Evolutionary conservation across 2,113 vertebrate genomes (phyloP), one percentile per base, ranked within the genome.

Genomic region (Anguilla rostrata): DNA sequence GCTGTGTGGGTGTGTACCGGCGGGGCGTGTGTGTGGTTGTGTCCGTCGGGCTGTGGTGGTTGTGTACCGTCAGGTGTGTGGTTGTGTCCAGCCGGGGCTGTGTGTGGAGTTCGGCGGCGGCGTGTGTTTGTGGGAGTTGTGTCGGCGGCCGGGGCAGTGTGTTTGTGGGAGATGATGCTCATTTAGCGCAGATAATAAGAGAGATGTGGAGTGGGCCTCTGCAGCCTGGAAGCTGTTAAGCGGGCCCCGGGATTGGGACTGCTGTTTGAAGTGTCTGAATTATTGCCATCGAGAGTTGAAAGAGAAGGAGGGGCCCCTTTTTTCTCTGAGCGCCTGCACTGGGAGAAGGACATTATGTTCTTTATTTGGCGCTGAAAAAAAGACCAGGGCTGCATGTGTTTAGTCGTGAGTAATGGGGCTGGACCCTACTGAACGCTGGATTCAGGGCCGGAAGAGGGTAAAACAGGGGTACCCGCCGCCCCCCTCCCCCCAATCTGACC

Each of bases 191-290:
- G 1, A 9, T 34, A 41, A 78, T 34, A 29, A 12, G 2, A 80
- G 15, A 41, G 29, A 34, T 15, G 41, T 8, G 9, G 41, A 79
- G 29, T 46, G 46, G 34, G 75, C 39, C 26, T 49, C 41, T 56
- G 43, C 22, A 41, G 87, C 86, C 85, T 41, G 82, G 81, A 85
- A 89, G 90, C 87, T 91, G 90, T 91, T 92, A 88, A 91, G 91
- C 89, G 90, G 89, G 91, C 83, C 87, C 89, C 89, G 88, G 90
- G 91, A 89, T 89, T 86, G 20, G 39, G 87, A 89, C 90, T 92
- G 91, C 41, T 22, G 12, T 92, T 92, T 91, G 89, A 90, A 87
- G 80, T 84, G 46, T 75, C 39, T 60, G 83, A 86, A 57, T 78
- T 84, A 78, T 84, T 81, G 81, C 87, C 81, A 41, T 82, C 87